A percentile compares a stretch with the other conserved stretches of the same genome.
Conservation (phyloP, 2,797 vertebrate species). For the Macropus fuliginosus region DNA sequence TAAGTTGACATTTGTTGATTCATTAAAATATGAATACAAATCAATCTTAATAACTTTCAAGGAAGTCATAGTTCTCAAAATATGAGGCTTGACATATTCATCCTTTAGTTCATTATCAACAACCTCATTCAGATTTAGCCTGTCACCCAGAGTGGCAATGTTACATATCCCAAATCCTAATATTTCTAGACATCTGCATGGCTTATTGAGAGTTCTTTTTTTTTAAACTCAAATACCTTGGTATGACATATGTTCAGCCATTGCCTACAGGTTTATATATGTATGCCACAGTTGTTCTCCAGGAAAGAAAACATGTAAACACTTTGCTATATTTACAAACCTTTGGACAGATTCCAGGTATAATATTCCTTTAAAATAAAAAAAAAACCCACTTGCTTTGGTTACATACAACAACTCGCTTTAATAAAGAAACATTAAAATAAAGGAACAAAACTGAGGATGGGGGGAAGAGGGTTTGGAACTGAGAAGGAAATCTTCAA, state of each 20-base stretch:
- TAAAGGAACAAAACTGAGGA: not conserved
- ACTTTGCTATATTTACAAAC: constrained; percentile 3
- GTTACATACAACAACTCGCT: not conserved
- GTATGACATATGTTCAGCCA: not conserved
- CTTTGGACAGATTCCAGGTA: not conserved
- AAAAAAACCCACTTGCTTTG: not conserved
- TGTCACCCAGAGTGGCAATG: not conserved
- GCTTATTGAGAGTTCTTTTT: not conserved
- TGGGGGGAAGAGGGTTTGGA: accelerated
- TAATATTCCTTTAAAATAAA: constrained; percentile 27
- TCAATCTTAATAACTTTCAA: not conserved
- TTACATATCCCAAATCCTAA: not conserved
- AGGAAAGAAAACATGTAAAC: not conserved
- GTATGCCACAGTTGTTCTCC: not conserved
- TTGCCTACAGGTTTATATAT: constrained; percentile 1
- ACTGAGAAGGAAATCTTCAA: accelerated
- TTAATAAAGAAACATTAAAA: not conserved
- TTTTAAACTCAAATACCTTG: not conserved
- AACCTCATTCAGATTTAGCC: not conserved
- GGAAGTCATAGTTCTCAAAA: not conserved
- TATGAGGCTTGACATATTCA: not conserved
- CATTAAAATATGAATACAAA: not conserved
- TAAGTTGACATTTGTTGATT: not conserved
- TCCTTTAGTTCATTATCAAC: not conserved
- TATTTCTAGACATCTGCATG: not conserved